Base-by-base conservation (phyloP, 2,113 vertebrate species). In the Motacilla tschutschensis region DNA sequence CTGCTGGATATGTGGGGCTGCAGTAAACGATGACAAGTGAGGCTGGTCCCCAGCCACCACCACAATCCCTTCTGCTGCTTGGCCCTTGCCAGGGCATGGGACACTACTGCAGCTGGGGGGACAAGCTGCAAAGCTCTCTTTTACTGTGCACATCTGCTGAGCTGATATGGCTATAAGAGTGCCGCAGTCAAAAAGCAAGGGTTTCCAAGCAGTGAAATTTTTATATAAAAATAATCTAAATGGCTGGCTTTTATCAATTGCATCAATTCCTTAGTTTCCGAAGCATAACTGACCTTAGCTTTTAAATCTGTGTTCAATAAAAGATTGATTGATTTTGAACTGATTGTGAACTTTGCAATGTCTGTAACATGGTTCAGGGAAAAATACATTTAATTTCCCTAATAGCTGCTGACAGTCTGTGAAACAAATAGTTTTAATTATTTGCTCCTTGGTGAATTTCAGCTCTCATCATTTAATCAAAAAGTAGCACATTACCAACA, bases 341-440 rank as follows among this genome's bases (percentile, higher is more conserved):
- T 78, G 53, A 79, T 91, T 79, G 83, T 83, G 73, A 93, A 83
- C 74, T 91, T 89, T 85, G 65, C 50, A 26, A 89, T 85, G 86
- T 51, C 89, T 93, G 41, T 84, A 90, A 90, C 50, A 51, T 40
- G 58, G 79, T 59, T 85, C 6, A 9, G 53, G 48, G 43, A 73
- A 88, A 83, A 91, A 59, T 50, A 4, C 2, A 10, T 47, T 69
- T 82, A 85, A 92, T 85, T 88, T 84, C 62, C 74, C 77, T 88
- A 94, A 92, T 74, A 92, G 91, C 31, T 73, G 63, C 57, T 87
- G 86, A 93, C 83, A 91, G 73, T 75, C 81, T 89, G 62, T 17
- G 66, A 94, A 92, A 96, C 20, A 94, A 94, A 96, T 67, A 90
- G 83, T 87, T 96, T 96, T 91, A 95, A 92, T 95, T 91, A 94